Evolutionary conservation across 2,797 vertebrate genomes (phyloP).

Genomic region (Chiloscyllium punctatum): DNA sequence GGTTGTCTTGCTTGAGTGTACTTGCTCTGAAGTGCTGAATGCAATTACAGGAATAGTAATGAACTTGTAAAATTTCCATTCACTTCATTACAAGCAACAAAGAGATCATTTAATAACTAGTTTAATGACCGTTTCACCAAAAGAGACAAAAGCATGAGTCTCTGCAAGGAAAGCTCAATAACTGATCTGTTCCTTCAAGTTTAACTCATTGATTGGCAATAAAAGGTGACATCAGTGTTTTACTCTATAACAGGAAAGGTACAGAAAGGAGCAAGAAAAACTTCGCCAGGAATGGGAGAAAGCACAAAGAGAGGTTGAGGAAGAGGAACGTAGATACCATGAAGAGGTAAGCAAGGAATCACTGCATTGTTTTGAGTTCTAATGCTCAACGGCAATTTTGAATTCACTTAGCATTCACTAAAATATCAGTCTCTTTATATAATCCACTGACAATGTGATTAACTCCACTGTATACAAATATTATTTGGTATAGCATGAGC

Average conservation of each 20-base stretch:
- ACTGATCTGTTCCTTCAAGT: neutral
- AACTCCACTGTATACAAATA: neutral
- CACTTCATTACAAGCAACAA: neutral
- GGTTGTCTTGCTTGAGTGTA: neutral
- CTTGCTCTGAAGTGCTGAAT: conserved; percentile 10
- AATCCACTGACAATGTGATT: neutral
- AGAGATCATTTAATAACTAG: neutral
- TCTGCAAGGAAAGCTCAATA: neutral
- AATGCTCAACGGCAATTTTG: neutral
- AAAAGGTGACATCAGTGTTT: neutral
- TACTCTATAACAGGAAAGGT: conserved; percentile 71
- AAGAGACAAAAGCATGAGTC: conserved; percentile 15
- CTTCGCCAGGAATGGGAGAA: conserved; percentile 94
- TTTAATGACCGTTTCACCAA: neutral
- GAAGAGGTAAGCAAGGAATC: conserved; percentile 72
- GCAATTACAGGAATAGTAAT: neutral
- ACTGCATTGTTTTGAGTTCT: neutral
- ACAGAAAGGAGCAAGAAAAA: conserved; percentile 85
- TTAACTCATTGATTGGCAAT: neutral
- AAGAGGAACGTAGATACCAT: conserved; percentile 86
- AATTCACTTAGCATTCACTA: neutral
- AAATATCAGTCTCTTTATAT: neutral
- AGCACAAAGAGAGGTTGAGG: conserved; percentile 90
- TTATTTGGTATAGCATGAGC: neutral
- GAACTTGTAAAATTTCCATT: neutral